Conservation (phyloP, 2,888 invertebrate species). For the Drosophila diplacantha region DNA sequence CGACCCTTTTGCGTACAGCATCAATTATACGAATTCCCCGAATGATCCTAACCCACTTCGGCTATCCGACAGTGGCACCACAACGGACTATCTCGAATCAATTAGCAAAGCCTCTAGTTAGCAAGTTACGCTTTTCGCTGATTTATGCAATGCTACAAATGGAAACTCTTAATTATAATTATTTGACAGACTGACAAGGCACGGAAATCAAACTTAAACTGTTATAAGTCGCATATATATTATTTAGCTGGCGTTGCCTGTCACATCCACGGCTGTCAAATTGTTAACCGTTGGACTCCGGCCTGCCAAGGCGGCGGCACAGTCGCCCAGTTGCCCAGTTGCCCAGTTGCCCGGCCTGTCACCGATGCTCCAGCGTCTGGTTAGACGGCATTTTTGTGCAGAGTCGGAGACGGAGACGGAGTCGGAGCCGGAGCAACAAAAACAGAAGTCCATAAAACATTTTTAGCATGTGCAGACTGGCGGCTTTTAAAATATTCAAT, state of each 20-base stretch:
- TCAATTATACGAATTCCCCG: slow-evolving; percentile 13
- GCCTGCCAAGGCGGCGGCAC: slow-evolving; percentile 14
- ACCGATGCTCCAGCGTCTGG: slow-evolving; percentile 54
- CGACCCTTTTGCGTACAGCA: slow-evolving; percentile 17
- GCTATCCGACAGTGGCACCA: background rate
- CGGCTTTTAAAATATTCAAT: slow-evolving; percentile 63
- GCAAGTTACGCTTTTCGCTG: slow-evolving; percentile 32
- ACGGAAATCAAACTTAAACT: slow-evolving; percentile 56
- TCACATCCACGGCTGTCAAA: slow-evolving; percentile 42
- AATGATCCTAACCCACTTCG: slow-evolving; percentile 29
- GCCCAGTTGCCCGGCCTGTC: slow-evolving; percentile 43
- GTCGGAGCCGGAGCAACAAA: slow-evolving; percentile 8
- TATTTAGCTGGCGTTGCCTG: slow-evolving; percentile 49
- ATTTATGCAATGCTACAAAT: slow-evolving; percentile 52
- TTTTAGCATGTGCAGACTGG: slow-evolving; percentile 68
- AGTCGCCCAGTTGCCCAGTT: slow-evolving; percentile 16
- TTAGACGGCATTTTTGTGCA: slow-evolving; percentile 63
- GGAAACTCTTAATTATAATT: slow-evolving; percentile 63
- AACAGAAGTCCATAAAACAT: slow-evolving; percentile 64
- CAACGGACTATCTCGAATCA: slow-evolving; percentile 23
- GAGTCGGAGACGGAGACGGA: slow-evolving; percentile 2
- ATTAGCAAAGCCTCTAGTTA: slow-evolving; percentile 18
- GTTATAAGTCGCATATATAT: slow-evolving; percentile 63
- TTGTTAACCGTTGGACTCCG: slow-evolving; percentile 38
- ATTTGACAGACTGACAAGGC: slow-evolving; percentile 32